These are phyloP conservation scores for Pangasianodon hypophthalmus DNA, from an alignment of 2,113 vertebrate genomes.

Conservation along the genomic window DNA sequence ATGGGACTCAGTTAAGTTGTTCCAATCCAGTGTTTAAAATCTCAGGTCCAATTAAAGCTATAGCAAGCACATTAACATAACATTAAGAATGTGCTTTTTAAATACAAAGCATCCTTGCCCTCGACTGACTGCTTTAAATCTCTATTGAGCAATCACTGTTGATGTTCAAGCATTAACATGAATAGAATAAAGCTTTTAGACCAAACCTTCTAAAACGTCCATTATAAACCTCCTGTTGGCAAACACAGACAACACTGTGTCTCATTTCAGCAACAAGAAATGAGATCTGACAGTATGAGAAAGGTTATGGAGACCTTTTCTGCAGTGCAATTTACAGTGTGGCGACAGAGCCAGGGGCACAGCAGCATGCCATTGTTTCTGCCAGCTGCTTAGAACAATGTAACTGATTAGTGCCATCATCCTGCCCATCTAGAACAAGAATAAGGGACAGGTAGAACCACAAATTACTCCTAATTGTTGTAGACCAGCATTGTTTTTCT, in stretches of 20 bases:
- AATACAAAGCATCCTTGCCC: not conserved
- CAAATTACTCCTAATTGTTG: not conserved
- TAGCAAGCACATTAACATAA: not conserved
- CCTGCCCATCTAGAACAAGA: not conserved
- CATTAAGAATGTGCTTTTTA: not conserved
- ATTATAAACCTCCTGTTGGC: not conserved
- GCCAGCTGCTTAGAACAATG: slow-evolving; percentile 1
- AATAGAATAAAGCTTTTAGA: not conserved
- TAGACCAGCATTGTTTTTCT: not conserved
- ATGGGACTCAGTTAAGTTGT: not conserved
- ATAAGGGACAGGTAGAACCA: not conserved
- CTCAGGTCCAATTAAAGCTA: not conserved
- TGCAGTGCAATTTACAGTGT: not conserved
- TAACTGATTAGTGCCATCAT: not conserved
- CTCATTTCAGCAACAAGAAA: not conserved
- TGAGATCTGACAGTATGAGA: not conserved
- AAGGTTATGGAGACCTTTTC: slow-evolving; percentile 33
- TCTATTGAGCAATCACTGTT: not conserved
- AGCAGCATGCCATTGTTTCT: slow-evolving; percentile 21
- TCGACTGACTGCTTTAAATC: not conserved
- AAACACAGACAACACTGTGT: not conserved
- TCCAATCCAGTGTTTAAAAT: not conserved
- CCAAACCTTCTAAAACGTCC: too few relatives aligned
- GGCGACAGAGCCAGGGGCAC: not conserved
- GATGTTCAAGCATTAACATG: not conserved